A percentile compares a stretch with the other conserved stretches of the same genome.
These are phyloP conservation scores for Otolemur garnettii DNA, from an alignment of 2,113 vertebrate species.

Conservation along the genomic window DNA sequence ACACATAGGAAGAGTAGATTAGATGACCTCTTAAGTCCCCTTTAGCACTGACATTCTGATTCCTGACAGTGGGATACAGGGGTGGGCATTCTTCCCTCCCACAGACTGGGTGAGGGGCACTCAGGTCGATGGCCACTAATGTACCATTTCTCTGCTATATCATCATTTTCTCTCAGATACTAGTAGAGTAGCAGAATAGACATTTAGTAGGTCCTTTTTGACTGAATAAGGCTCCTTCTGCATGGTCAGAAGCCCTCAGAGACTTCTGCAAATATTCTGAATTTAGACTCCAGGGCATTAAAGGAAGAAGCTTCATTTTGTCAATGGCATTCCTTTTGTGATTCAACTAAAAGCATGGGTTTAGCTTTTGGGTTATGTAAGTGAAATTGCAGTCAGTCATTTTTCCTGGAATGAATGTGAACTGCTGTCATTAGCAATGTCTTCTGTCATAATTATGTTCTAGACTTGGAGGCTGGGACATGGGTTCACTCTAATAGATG, in stretches of 20 bases:
- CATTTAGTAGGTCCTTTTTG: neutral
- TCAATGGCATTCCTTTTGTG: neutral
- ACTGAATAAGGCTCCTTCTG: neutral
- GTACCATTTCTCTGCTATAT: neutral
- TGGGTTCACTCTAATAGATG: conserved; percentile 7
- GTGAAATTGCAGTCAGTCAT: neutral
- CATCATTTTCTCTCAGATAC: neutral
- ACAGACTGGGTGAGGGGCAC: neutral
- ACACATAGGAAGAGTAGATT: neutral
- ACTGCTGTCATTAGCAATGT: neutral
- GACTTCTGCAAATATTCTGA: conserved; percentile 6
- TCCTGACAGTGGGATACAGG: neutral
- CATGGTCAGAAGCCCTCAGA: neutral
- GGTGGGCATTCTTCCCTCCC: neutral
- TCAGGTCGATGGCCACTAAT: neutral
- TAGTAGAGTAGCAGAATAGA: neutral
- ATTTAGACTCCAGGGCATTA: neutral
- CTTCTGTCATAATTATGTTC: neutral
- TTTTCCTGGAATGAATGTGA: conserved; percentile 31
- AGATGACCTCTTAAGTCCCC: neutral
- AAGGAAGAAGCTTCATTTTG: neutral
- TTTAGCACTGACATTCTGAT: neutral
- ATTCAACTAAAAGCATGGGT: neutral
- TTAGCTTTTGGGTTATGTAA: neutral
- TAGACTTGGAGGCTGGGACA: neutral